A percentile compares a stretch with the other conserved stretches of the same genome.
phyloP scores from a whole-genome alignment of 1,140 invertebrate species.

The Coptotermes formosanus region DNA sequence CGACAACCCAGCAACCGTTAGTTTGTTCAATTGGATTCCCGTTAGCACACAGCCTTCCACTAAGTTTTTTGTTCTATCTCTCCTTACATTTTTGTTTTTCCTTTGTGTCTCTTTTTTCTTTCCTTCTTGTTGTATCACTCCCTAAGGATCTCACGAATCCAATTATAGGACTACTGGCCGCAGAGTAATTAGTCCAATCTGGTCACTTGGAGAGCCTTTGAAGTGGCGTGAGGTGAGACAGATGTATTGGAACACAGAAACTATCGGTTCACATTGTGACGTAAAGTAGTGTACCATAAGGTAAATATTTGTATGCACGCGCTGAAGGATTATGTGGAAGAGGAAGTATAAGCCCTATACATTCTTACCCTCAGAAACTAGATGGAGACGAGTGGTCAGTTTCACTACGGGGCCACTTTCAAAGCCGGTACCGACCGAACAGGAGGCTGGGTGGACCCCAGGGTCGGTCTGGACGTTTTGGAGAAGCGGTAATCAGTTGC shows the following conservation, averaged over 20 bases:
- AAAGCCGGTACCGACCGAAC: too few species aligned
- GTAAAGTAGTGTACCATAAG: background rate
- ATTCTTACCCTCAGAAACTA: too few species aligned
- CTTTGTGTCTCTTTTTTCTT: background rate
- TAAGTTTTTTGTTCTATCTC: background rate
- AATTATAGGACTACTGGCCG: background rate
- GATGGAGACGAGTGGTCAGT: too few species aligned
- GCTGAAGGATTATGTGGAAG: too few species aligned
- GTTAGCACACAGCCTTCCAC: background rate
- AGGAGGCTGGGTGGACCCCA: too few species aligned
- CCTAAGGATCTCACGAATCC: slow-evolving; percentile 14
- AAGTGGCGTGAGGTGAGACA: background rate
- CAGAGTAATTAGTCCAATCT: slow-evolving; percentile 16
- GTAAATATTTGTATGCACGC: too few species aligned
- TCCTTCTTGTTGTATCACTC: slow-evolving; percentile 15
- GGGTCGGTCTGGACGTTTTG: too few species aligned
- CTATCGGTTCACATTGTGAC: background rate
- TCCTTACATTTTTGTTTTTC: background rate
- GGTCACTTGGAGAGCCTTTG: background rate
- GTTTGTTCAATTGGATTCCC: background rate
- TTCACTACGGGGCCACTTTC: too few species aligned
- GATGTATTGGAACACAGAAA: background rate
- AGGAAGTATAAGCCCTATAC: too few species aligned
- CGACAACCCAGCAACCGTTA: background rate
- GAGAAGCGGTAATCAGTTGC: too few species aligned